Percentiles rank a stretch among this genome's conserved stretches.
Conservation (phyloP, 2,888 invertebrate genomes). For the Ormia ochracea region DNA sequence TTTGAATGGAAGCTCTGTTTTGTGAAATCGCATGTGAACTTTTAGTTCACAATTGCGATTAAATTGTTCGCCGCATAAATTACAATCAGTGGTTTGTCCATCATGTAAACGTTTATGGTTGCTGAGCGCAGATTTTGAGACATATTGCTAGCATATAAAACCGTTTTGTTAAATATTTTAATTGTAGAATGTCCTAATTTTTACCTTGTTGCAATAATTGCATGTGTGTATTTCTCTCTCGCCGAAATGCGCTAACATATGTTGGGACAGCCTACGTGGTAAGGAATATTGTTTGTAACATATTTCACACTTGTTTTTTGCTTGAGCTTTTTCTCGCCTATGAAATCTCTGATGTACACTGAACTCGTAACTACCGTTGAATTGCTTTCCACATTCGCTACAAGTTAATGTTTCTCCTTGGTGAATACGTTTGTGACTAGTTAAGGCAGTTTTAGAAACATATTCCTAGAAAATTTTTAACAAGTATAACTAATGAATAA, state of each 20-base stretch:
- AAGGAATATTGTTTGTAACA: conserved; percentile 66
- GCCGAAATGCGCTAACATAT: conserved; percentile 60
- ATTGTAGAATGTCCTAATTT: neutral
- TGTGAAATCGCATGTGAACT: conserved; percentile 68
- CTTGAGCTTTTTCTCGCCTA: conserved; percentile 58
- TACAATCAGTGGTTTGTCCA: conserved; percentile 64
- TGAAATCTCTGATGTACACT: conserved; percentile 67
- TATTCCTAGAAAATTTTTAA: conserved; percentile 40
- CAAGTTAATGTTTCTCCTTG: conserved; percentile 65
- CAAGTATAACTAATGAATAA: neutral
- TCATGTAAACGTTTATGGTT: conserved; percentile 64
- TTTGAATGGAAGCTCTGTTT: conserved; percentile 65
- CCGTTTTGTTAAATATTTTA: neutral
- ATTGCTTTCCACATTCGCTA: conserved; percentile 64
- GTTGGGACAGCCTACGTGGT: conserved; percentile 65
- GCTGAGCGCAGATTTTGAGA: conserved; percentile 62
- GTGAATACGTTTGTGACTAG: conserved; percentile 66
- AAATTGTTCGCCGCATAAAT: conserved; percentile 64
- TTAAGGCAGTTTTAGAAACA: conserved; percentile 64
- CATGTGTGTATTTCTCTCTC: neutral
- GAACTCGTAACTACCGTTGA: conserved; percentile 66
- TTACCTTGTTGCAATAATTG: conserved; percentile 36
- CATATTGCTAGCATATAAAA: conserved; percentile 29
- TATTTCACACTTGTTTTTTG: conserved; percentile 63
- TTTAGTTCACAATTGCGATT: conserved; percentile 66